These are phyloP conservation scores for Parotocinclus haroldoi DNA, from an alignment of 2,797 vertebrate species.

Conservation along the genomic window DNA sequence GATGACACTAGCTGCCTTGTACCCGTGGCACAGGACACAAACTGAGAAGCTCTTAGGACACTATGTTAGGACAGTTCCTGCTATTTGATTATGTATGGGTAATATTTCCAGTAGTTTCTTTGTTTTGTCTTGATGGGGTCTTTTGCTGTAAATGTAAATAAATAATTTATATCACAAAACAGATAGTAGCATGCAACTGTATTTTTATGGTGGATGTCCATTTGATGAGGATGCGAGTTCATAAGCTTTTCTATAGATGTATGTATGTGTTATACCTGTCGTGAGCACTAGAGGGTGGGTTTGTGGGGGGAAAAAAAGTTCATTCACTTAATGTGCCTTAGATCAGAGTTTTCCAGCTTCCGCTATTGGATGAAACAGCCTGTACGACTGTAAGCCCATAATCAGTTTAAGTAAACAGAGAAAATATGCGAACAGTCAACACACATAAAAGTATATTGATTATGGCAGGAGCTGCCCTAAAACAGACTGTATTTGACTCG, in stretches of 20 bases:
- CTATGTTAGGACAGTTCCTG: conserved; percentile 79
- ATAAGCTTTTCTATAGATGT: conserved; percentile 1
- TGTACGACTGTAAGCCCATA: background rate
- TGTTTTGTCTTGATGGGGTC: conserved; percentile 95
- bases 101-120: conserved; percentile 98
- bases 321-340: conserved; percentile 3
- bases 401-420: background rate
- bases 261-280: conserved; percentile 13
- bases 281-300: conserved; percentile 17
- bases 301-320: conserved; percentile 2
- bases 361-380: too few relatives aligned
- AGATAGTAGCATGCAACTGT: conserved; percentile 37
- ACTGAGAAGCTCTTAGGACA: conserved; percentile 86
- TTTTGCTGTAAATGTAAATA: conserved; percentile 99
- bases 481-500: too few relatives aligned
- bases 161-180: conserved; percentile 99
- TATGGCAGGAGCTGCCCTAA: too few relatives aligned
- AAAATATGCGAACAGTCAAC: background rate
- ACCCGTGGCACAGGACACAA: conserved; percentile 97
- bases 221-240: conserved; percentile 17
- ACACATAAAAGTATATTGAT: too few relatives aligned
- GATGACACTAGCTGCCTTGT: conserved; percentile 99
- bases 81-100: conserved; percentile 98
- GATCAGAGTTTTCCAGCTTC: background rate
- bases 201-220: conserved; percentile 34